Evolutionary conservation across 2,113 vertebrate species (phyloP), one percentile per base, ranked within the genome.

Genomic region (Paracanthobrama guichenoti): DNA sequence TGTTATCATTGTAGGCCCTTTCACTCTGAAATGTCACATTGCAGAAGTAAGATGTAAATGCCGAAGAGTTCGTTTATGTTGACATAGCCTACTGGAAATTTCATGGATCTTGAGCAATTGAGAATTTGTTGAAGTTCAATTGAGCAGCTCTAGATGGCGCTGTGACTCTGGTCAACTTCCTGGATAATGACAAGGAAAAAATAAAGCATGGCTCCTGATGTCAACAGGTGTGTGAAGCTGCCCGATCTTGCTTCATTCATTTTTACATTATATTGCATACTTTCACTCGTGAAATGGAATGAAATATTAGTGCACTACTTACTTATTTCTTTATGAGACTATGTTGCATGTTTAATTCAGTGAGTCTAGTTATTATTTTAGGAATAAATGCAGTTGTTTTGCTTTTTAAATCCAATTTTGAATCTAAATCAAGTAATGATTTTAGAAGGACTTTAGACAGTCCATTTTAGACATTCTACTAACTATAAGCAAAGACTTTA

Each of bases 61-160:
- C 16, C 10, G 64, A 39, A 67, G 64, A 35, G 16, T 66, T 67
- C 1, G 39, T 72, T 72, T 24, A 55, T 55, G 2, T 55, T 55
- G 18, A 20, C 50, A 55, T 50, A 39, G 39, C 39, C 39, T 39
- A 22, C 2, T 71, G 67, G 39, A 9, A 39, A 44, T 44, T n/a
- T 6, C 22, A 14, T 72, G 67, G 10, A 44, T 71, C 22, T 24
- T 44, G 67, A 10, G 18, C 28, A 16, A 1, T 26, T 35, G 4
- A 42, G 80, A 55, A 55, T 55, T 35, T 66, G 20, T 39, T 67
- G 66, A 20, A 59, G n/a, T 82, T 82, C 50, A 73, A 0, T 3
- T 9, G 35, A 44, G 18, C 13, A 20, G 2, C 18, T 48, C 4
- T 69, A 84, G 81, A 35, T 84, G 86, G 67, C 69, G 50, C 75